phyloP scores from a whole-genome alignment of 2,888 invertebrate genomes.

The Agrilus cyanescens region DNA sequence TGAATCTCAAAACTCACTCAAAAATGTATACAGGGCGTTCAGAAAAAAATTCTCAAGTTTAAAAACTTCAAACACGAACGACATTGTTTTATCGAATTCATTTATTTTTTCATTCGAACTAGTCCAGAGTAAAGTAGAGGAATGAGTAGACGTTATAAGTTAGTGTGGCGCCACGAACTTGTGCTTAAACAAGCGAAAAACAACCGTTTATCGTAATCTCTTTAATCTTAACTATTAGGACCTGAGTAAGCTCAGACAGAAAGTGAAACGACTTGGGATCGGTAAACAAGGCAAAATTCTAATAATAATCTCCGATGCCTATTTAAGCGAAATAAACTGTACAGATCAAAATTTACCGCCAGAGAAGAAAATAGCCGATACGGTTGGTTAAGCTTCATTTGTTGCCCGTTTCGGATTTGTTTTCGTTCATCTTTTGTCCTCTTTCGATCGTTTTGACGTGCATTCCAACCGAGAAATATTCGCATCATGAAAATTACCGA shows the following conservation, averaged over 20 bases:
- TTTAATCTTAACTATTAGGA: slow-evolving; percentile 20
- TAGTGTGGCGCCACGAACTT: slow-evolving; percentile 23
- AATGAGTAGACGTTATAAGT: slow-evolving; percentile 5
- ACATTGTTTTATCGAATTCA: too few species aligned
- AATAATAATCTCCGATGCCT: slow-evolving; percentile 25
- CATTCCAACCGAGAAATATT: slow-evolving; percentile 10
- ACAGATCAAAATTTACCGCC: slow-evolving; percentile 25
- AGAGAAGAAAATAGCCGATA: slow-evolving; percentile 22
- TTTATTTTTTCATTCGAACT: too few species aligned
- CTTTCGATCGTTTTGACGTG: slow-evolving; percentile 17
- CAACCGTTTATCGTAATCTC: slow-evolving; percentile 26
- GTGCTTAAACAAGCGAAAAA: slow-evolving; percentile 26
- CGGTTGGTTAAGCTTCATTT: slow-evolving; percentile 24
- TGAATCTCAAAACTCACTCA: too few species aligned
- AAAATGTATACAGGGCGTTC: too few species aligned
- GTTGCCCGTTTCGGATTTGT: slow-evolving; percentile 20
- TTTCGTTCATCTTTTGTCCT: slow-evolving; percentile 19
- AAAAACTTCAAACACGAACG: too few species aligned
- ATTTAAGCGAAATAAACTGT: slow-evolving; percentile 29
- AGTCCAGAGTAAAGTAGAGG: too few species aligned
- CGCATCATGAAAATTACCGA: slow-evolving; percentile 8
- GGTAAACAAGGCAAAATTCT: slow-evolving; percentile 14
- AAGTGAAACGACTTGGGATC: background rate
- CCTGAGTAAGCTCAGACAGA: slow-evolving; percentile 6
- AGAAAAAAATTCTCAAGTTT: too few species aligned